A percentile compares a stretch with the other conserved stretches of the same genome.
Conservation (phyloP, 2,113 vertebrate genomes). For the Callipepla californica region DNA sequence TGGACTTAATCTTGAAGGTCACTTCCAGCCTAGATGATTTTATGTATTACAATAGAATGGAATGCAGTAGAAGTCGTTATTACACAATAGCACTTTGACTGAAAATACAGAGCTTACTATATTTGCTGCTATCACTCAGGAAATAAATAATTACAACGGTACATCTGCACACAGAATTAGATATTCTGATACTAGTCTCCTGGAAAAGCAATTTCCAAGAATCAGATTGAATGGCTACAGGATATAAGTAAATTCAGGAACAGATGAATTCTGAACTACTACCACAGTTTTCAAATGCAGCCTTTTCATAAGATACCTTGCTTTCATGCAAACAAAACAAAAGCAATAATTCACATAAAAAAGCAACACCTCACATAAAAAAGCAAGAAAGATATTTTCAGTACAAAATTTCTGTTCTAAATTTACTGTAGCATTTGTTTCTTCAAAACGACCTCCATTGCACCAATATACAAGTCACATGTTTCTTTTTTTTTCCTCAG, state of each 20-base stretch:
- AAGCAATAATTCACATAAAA: neutral
- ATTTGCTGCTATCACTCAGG: neutral
- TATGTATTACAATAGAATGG: neutral
- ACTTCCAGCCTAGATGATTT: neutral
- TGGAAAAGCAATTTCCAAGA: neutral
- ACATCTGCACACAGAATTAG: neutral
- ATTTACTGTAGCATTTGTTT: neutral
- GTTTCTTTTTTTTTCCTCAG: neutral
- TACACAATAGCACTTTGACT: neutral
- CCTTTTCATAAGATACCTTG: neutral
- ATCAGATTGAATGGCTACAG: neutral
- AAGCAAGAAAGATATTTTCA: neutral
- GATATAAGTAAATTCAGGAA: neutral
- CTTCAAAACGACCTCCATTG: neutral
- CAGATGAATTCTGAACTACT: neutral
- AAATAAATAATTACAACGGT: neutral
- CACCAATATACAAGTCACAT: neutral
- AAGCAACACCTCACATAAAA: neutral
- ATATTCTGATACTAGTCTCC: neutral
- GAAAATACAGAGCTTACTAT: neutral
- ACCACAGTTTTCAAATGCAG: neutral
- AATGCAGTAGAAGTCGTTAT: neutral
- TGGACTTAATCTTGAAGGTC: neutral
- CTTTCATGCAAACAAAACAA: neutral
- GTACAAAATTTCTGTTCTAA: neutral